These are phyloP conservation scores for Platycheirus rosarum DNA, from an alignment of 2,888 invertebrate species.

Conservation along the genomic window DNA sequence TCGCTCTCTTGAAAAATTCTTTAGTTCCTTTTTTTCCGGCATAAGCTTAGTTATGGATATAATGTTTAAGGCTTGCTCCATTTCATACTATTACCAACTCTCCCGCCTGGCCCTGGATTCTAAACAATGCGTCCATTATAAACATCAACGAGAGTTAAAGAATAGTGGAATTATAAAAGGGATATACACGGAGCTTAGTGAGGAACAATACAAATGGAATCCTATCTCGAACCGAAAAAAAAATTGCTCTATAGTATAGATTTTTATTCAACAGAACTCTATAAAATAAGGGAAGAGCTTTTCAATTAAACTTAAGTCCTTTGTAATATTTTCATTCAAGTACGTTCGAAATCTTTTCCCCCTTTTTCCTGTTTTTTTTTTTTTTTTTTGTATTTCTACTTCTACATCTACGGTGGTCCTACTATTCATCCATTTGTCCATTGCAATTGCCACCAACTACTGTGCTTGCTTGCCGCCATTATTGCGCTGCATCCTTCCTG, in stretches of 20 bases:
- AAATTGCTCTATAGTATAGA: too few relatives aligned
- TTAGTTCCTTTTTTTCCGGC: conserved; percentile 8
- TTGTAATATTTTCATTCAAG: conserved; percentile 70
- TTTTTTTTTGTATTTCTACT: conserved; percentile 1
- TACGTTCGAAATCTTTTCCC: conserved; percentile 59
- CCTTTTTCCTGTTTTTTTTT: conserved; percentile 13
- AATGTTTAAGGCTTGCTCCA: conserved; percentile 29
- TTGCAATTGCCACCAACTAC: neutral
- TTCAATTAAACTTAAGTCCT: conserved; percentile 73
- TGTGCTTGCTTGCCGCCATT: neutral
- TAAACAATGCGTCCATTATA: conserved; percentile 73
- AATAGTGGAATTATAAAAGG: conserved; percentile 40
- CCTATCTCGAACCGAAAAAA: conserved; percentile 16
- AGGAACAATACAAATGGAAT: conserved; percentile 5
- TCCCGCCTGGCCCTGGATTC: conserved; percentile 34
- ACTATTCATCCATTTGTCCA: conserved; percentile 16
- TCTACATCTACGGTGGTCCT: too few relatives aligned
- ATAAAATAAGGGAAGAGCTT: conserved; percentile 46
- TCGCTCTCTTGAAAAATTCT: conserved; percentile 9
- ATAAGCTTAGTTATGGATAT: conserved; percentile 40
- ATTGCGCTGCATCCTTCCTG: conserved; percentile 10
- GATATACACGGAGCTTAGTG: conserved; percentile 45
- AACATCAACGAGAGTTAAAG: conserved; percentile 60
- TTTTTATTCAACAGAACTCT: neutral
- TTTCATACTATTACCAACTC: conserved; percentile 28